Conservation (phyloP, 2,888 invertebrate genomes). For the Pristionchus exspectatus region DNA sequence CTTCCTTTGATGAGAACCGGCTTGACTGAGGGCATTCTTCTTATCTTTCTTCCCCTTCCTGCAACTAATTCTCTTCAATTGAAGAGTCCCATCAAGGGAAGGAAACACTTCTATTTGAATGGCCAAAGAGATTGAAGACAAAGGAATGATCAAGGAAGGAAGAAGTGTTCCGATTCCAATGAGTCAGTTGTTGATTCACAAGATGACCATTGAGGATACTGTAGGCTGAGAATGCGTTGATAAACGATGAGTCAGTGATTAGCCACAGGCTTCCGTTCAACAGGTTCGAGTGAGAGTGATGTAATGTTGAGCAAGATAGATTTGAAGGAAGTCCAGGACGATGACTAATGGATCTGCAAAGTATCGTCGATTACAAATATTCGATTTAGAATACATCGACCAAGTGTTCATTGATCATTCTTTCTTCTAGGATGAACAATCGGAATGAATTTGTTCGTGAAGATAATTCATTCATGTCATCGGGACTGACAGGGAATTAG, state of each 20-base stretch:
- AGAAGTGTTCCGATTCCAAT: neutral
- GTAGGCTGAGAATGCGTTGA: neutral
- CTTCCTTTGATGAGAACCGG: conserved; percentile 2
- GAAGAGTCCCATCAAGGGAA: neutral
- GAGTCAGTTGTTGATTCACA: neutral
- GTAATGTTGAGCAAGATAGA: neutral
- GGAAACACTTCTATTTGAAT: conserved; percentile 20
- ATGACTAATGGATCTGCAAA: neutral
- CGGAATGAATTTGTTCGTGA: too few relatives aligned
- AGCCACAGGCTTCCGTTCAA: neutral
- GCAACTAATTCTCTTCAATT: neutral
- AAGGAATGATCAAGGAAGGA: conserved; percentile 25
- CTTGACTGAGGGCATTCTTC: neutral
- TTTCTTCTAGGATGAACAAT: too few relatives aligned
- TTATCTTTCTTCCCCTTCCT: conserved; percentile 33
- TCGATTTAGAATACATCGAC: too few relatives aligned
- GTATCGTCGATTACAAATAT: too few relatives aligned
- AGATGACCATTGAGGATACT: conserved; percentile 17
- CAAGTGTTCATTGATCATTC: too few relatives aligned
- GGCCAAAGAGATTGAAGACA: neutral
- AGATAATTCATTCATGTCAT: too few relatives aligned
- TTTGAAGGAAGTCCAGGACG: neutral
- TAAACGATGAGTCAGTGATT: conserved; percentile 18
- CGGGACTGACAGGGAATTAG: too few relatives aligned
- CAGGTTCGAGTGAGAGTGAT: neutral